Base-by-base conservation (phyloP, 2,113 vertebrate species). In the Gadus macrocephalus region DNA sequence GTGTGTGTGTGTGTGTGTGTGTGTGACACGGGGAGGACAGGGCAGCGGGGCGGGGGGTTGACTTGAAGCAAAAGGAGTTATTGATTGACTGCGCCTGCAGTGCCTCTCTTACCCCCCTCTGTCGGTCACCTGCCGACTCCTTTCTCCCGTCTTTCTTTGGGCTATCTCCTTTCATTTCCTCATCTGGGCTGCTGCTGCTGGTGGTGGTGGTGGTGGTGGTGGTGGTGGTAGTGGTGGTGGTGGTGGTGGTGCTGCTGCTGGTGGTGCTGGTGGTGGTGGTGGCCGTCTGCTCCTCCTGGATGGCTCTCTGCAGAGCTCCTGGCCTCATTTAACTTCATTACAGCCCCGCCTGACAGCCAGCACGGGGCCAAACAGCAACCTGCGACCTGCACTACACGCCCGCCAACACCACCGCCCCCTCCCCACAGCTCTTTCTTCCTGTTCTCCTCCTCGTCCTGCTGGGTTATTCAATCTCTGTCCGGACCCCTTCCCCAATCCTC, bases 311-410 rank as follows among this genome's bases (percentile, higher is more conserved):
- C 42, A 49, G 42, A 70, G 68, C 49, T 64, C 12, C 68, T 80
- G 81, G 77, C 85, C 84, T 89, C 86, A 90, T 90, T 92, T 90
- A 90, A 86, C 85, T 89, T 91, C 85, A 89, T 90, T 90, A 90
- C 71, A 27, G 74, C 22, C 22, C 0, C 62, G 56, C 71, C 84
- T 89, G 90, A 90, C 88, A 90, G 85, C 73, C 79, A 69, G 68
- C 82, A 28, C 69, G 74, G 80, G 78, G 81, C 80, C 73, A 83
- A 49, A 83, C 73, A 67, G 77, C 68, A 77, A 81, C 77, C 80
- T 82, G 71, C 68, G 74, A 83, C 81, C 81, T 9, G 12, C 53
- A 0, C 75, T 53, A 25, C 42, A 49, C 8, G 12, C 42, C 42
- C 42, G 42, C 42, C 42, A 49, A 14, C 42, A 49, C 42, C 42